Base-by-base conservation (phyloP, 2,113 vertebrate genomes). In the Mesitornis unicolor region DNA sequence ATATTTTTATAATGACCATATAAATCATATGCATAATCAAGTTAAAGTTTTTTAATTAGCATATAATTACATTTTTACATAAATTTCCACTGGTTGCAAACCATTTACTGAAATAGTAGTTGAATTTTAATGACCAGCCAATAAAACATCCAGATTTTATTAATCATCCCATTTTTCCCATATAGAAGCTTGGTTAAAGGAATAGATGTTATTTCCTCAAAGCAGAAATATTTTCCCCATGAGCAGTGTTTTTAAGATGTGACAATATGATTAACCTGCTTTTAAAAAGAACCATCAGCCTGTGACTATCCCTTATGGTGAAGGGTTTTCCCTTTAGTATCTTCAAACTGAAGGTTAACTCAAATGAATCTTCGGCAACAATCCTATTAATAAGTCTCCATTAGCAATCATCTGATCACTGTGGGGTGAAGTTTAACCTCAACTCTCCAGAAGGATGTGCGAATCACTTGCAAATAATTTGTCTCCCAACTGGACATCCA, bases 1-100 rank as follows among this genome's bases (percentile, higher is more conserved):
- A 79, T 82, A 60, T 76, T 94, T 88, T 95, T 75, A 43, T 69
- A 87, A 96, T 71, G 67, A 53, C n/a, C 45, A 85, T 50, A 80
- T 79, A 91, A 96, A 90, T 93, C 82, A 77, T 36, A 73, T 5
- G 9, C 26, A 80, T 86, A 88, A 90, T 83, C 63, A 80, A 57
- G 16, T 88, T 83, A 64, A 53, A 48, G 85, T 73, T 94, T 85
- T 74, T 64, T 92, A 93, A 90, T 60, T 69, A 61, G 22, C 22
- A 77, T 60, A 51, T 69, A 83, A 92, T 68, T 82, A 81, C 29
- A 10, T 88, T 92, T 87, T 79, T 7, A 84, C 38, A 64, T 81
- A 85, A 81, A 87, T 92, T 91, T 85, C 28, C 31, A 70, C 36
- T 50, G 19, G 42, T 92, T 81, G 61, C 40, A 95, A 90, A 45